phyloP scores from a whole-genome alignment of 2,888 invertebrate species.

The Drosophila pseudotalamancana region DNA sequence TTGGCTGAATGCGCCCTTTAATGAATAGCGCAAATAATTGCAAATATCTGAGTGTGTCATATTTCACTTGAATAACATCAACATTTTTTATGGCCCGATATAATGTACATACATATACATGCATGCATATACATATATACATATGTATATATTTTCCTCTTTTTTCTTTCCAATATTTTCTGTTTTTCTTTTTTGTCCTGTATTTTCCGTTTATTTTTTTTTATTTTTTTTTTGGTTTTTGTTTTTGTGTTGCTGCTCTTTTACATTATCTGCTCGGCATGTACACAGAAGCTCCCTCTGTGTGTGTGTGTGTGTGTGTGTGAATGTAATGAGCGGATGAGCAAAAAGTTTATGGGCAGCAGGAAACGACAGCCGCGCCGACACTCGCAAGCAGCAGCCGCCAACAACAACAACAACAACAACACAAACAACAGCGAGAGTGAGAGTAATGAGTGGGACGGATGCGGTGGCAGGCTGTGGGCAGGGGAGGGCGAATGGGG shows the following conservation, averaged over 20 bases:
- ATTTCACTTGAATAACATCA: constrained; percentile 67
- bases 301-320: constrained; percentile 16
- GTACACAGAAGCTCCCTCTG: constrained; percentile 46
- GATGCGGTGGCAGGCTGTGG: not conserved
- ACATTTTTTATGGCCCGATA: constrained; percentile 25
- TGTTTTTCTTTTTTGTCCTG: too few relatives aligned
- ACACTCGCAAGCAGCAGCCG: constrained; percentile 55
- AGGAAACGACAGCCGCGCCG: constrained; percentile 70
- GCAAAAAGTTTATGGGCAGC: constrained; percentile 66
- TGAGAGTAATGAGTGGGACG: not conserved
- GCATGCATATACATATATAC: too few relatives aligned
- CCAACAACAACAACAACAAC: constrained; percentile 19
- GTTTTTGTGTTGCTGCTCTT: constrained; percentile 21
- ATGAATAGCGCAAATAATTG: constrained; percentile 76
- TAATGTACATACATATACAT: constrained; percentile 28
- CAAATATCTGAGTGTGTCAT: constrained; percentile 73
- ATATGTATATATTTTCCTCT: constrained; percentile 2
- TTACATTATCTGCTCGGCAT: constrained; percentile 64
- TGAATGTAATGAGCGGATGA: constrained; percentile 59
- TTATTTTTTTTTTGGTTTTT: constrained; percentile 1
- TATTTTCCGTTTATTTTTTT: too few relatives aligned
- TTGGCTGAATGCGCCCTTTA: constrained; percentile 38
- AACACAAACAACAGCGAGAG: constrained; percentile 9
- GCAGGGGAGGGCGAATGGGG: not conserved
- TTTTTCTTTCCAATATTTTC: too few relatives aligned